A percentile compares a stretch with the other conserved stretches of the same genome.
Evolutionary conservation across 2,797 vertebrate genomes (phyloP).

Genomic region (Ptychobarbus kaznakovi): DNA sequence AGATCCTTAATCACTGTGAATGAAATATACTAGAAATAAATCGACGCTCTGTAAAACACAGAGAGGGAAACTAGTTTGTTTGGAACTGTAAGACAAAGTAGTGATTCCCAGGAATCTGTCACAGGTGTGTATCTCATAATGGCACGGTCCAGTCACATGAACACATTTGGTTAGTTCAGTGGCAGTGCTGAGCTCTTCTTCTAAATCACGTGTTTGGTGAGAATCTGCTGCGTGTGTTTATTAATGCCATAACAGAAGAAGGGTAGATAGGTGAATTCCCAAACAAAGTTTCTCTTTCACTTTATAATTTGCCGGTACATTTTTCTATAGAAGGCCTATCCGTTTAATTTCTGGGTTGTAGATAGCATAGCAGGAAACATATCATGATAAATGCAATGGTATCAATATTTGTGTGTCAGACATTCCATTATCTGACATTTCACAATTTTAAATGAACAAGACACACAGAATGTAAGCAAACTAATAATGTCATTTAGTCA

Average conservation of each 20-base stretch:
- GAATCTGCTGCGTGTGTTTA: no score
- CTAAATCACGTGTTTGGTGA: background rate
- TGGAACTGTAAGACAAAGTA: background rate
- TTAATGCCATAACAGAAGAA: background rate
- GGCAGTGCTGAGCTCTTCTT: background rate
- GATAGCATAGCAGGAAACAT: background rate
- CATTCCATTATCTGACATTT: background rate
- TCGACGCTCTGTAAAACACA: background rate
- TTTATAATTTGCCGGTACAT: background rate
- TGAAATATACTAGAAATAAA: background rate
- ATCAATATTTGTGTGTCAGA: background rate
- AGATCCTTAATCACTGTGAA: background rate
- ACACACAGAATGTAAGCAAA: background rate
- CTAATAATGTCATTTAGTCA: background rate
- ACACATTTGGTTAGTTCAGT: background rate
- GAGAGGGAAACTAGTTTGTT: background rate
- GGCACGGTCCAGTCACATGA: no score
- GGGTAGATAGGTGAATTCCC: background rate
- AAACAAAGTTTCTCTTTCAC: slow-evolving; percentile 1
- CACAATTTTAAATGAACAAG: no score
- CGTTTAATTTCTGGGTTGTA: background rate
- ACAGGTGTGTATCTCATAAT: background rate
- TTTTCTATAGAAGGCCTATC: background rate
- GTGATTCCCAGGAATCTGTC: background rate
- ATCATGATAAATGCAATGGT: background rate